phyloP scores from a whole-genome alignment of 2,113 vertebrate species.

The Trichomycterus rosablanca region DNA sequence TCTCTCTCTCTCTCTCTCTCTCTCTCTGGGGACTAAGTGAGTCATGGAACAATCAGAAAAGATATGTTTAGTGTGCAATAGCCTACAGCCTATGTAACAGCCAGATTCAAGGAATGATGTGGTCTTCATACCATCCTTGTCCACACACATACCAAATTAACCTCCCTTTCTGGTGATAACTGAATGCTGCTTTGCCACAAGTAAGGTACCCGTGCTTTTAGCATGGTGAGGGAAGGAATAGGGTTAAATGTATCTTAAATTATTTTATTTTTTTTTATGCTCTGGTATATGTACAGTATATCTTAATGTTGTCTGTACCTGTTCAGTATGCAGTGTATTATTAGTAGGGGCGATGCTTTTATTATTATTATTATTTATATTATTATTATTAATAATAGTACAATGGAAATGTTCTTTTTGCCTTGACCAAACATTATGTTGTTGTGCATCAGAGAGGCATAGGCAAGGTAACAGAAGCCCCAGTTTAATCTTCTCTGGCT shows the following conservation, averaged over 20 bases:
- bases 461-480: not conserved
- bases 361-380: too few relatives aligned
- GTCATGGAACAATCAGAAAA: conserved; percentile 34
- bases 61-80: conserved; percentile 44
- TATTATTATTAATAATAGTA: not conserved
- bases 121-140: conserved; percentile 5
- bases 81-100: conserved; percentile 52
- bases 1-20: conserved; percentile 16
- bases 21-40: conserved; percentile 34
- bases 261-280: too few relatives aligned
- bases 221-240: not conserved
- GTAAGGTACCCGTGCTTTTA: not conserved
- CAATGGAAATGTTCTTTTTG: not conserved
- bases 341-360: too few relatives aligned
- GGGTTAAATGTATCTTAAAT: too few relatives aligned
- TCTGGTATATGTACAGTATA: too few relatives aligned
- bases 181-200: not conserved
- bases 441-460: not conserved
- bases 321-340: not conserved
- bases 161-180: not conserved
- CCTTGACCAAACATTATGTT: not conserved
- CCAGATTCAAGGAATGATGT: conserved; percentile 46
- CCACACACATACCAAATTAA: not conserved
- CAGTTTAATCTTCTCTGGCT: not conserved
- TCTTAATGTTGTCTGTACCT: not conserved